Evolutionary conservation across 2,888 invertebrate species (phyloP), one percentile per base, ranked within the genome.

Genomic region (Exephanes ischioxanthus): DNA sequence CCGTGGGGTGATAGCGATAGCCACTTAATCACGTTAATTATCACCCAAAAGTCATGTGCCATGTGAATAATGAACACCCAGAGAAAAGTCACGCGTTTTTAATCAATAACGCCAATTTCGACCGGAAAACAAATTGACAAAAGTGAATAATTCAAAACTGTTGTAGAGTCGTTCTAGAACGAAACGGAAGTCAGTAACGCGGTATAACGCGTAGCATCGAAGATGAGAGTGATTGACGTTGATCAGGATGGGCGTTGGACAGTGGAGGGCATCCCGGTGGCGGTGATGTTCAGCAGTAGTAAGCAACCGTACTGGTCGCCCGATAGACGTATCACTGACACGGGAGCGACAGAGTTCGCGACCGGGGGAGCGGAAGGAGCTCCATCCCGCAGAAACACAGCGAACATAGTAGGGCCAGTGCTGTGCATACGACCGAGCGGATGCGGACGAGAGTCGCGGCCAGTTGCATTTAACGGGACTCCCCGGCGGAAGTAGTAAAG

Each of bases 291-390:
- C 67, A 19, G 77, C 72, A 72, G 85, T 82, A 80, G 84, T 87
- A 80, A 84, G 75, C 77, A 70, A 86, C 82, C 84, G 77, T 85
- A 80, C 73, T 86, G 80, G 83, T 85, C 76, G 68, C 81, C 86
- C 83, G 76, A 82, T 84, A 80, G 82, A 84, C 86, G 67, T 80
- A 82, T 82, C 76, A 67, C 75, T 75, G 79, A 67, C 67, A 76
- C 58, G 33, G 67, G 66, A 67, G 83, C 81, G 67, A 80, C 84
- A 68, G 81, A 83, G 80, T 84, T 72, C 72, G 84, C 71, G 63
- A 48, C 78, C 37, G 67, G 26, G 78, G 53, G 73, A 3, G 58
- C 70, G 73, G 75, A 72, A 77, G 73, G 81, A 80, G 67, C 63
- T 72, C 45, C 48, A 70, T 66, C 77, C 76, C 82, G 76, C 83